Evolutionary conservation across 2,113 vertebrate species (phyloP), one percentile per base, ranked within the genome.

Genomic region (Ophthalmolycus amberensis): DNA sequence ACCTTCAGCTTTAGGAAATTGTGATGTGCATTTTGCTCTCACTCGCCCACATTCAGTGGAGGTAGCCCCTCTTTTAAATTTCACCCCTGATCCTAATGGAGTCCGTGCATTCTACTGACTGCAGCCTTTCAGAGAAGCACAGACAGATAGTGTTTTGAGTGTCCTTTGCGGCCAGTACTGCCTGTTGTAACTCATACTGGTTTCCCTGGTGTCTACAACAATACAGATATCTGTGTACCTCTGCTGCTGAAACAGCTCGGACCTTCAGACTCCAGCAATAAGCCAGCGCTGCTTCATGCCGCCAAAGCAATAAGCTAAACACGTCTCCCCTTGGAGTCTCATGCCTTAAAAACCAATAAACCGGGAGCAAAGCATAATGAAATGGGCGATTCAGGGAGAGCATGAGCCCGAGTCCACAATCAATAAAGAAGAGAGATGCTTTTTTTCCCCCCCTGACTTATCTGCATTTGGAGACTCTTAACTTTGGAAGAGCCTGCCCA

Each of bases 281-380:
- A 87, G 71, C 74, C 63, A 16, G 44, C 37, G 16, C 44, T 1
- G 59, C 66, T 71, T 59, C 79, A 73, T 58, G 54, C 70, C 27
- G 40, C 71, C 84, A 76, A 83, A 83, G 84, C 84, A 89, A 85
- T 87, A 89, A 88, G 79, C 72, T 80, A 75, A 90, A 29, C 79
- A 60, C 37, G 11, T 85, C 82, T 73, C 79, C 67, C 77, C 71
- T 73, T 1, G 5, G 79, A 79, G 84, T 44, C 48, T 70, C 37
- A 20, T 59, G 85, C 74, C 73, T 85, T 85, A 80, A 90, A 59
- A 90, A 87, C 71, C 82, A 91, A 90, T 90, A 88, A 87, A 87
- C 69, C 14, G 3, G 5, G 60, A 86, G 86, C 48, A 80, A 42
- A 78, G 77, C 77, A 59, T 89, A 89, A 91, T 90, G 82, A 90